Conservation (phyloP, 2,113 vertebrate genomes). For the Nycticryphes semicollaris region DNA sequence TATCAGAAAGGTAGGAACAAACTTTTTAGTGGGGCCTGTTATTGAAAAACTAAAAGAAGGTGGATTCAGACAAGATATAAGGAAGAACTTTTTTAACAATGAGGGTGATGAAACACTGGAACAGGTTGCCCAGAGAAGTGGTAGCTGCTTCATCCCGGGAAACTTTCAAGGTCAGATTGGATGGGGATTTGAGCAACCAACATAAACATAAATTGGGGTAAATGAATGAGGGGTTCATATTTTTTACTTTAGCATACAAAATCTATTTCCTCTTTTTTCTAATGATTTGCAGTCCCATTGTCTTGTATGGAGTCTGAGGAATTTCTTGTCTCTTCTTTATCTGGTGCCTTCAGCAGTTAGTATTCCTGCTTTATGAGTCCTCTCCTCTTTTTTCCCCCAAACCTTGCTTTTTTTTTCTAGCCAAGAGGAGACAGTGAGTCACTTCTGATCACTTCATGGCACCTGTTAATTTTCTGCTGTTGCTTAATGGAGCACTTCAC, state of each 20-base stretch:
- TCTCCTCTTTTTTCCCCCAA: background rate
- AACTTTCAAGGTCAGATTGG: background rate
- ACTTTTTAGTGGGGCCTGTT: background rate
- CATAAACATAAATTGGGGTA: background rate
- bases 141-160: background rate
- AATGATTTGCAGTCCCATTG: background rate
- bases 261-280: background rate
- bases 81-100: background rate
- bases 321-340: background rate
- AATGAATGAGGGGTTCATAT: background rate
- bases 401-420: background rate
- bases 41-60: background rate
- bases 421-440: background rate
- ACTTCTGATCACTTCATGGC: background rate
- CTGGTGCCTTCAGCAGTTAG: background rate
- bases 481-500: background rate
- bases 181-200: background rate
- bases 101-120: background rate
- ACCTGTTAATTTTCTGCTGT: slow-evolving; percentile 32
- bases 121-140: background rate
- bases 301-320: background rate
- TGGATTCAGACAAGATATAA: background rate
- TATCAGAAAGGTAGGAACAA: background rate
- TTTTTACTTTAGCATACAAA: background rate
- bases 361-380: background rate